phyloP scores from a whole-genome alignment of 2,888 invertebrate species.

The Rhimphoctona megacephalus region DNA sequence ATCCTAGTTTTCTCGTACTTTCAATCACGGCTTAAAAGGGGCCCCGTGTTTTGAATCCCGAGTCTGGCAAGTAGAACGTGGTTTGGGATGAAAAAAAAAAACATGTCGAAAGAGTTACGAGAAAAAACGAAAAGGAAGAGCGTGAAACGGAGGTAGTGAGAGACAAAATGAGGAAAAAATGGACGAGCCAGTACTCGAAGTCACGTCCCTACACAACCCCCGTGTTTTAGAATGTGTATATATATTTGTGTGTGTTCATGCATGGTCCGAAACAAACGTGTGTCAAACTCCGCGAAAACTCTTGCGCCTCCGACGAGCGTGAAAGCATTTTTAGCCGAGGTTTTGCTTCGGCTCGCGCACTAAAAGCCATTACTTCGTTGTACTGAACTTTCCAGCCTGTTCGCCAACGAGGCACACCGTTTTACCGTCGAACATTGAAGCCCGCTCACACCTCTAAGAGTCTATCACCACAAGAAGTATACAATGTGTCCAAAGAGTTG shows the following conservation, averaged over 20 bases:
- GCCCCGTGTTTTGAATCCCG: constrained; percentile 4
- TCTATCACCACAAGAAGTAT: not conserved
- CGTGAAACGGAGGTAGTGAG: constrained; percentile 11
- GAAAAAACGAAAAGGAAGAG: constrained; percentile 41
- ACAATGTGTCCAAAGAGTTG: not conserved
- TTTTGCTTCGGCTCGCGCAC: constrained; percentile 38
- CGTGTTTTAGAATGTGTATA: not conserved
- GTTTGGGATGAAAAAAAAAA: constrained; percentile 19
- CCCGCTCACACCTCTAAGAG: constrained; percentile 43
- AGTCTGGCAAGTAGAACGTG: constrained; percentile 8
- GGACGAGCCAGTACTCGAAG: constrained; percentile 26
- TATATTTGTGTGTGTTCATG: constrained; percentile 1
- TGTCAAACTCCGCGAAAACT: constrained; percentile 65
- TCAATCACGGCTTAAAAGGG: constrained; percentile 52
- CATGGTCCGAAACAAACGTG: constrained; percentile 62
- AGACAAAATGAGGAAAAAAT: constrained; percentile 36
- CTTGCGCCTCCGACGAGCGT: constrained; percentile 61
- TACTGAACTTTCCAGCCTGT: constrained; percentile 65
- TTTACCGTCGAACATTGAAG: constrained; percentile 49
- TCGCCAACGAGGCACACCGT: constrained; percentile 42
- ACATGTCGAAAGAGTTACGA: constrained; percentile 36
- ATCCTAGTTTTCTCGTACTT: constrained; percentile 20
- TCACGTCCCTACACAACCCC: constrained; percentile 35
- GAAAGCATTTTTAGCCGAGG: constrained; percentile 67
- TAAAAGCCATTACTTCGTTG: constrained; percentile 65